phyloP scores from a whole-genome alignment of 2,113 vertebrate species.

The Ovibos moschatus region DNA sequence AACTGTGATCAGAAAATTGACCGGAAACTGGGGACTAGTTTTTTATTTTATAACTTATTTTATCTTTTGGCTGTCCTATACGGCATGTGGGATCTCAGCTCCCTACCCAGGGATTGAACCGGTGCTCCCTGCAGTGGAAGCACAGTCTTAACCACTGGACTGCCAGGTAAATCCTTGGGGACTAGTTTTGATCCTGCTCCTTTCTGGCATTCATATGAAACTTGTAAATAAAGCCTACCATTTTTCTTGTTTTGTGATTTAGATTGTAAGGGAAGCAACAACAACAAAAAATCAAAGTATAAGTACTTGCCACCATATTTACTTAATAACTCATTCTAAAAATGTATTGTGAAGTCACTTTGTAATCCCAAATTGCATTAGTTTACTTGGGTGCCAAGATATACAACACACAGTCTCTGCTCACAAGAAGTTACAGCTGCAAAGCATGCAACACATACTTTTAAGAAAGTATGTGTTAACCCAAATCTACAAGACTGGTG shows the following conservation, averaged over 20 bases:
- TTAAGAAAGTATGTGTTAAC: neutral
- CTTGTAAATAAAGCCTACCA: neutral
- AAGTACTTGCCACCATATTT: neutral
- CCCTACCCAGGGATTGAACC: neutral
- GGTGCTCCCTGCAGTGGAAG: neutral
- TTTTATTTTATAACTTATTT: neutral
- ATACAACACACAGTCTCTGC: neutral
- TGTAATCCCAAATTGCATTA: neutral
- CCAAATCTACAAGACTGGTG: neutral
- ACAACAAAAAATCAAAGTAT: neutral
- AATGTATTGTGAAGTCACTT: neutral
- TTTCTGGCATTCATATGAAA: neutral
- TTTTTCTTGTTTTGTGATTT: slow-evolving; percentile 34
- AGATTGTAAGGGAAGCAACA: neutral
- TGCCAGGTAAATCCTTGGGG: neutral
- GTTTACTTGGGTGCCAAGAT: neutral
- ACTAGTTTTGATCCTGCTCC: neutral
- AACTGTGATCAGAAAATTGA: neutral
- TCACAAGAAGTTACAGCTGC: neutral
- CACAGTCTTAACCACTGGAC: neutral
- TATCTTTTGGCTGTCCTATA: neutral
- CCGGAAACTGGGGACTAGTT: neutral
- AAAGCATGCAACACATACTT: neutral
- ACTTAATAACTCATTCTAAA: slow-evolving; percentile 7
- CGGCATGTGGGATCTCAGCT: neutral